Evolutionary conservation across 2,113 vertebrate genomes (phyloP).

Genomic region (Poecilia latipinna): DNA sequence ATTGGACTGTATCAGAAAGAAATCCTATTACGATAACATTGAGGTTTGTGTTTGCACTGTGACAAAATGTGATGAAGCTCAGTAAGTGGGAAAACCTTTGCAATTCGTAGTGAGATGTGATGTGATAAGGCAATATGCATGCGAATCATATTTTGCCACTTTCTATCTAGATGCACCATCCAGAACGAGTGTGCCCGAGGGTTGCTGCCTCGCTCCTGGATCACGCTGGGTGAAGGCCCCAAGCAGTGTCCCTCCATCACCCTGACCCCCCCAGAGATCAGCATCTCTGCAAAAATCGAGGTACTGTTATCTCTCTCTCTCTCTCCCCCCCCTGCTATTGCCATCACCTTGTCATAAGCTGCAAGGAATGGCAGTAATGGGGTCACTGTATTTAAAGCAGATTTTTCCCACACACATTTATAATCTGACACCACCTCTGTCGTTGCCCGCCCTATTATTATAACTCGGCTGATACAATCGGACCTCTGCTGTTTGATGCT

Average conservation of each 20-base stretch:
- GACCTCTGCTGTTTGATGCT: slow-evolving; percentile 3
- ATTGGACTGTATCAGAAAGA: background rate
- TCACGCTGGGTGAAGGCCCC: slow-evolving; percentile 83
- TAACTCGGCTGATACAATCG: slow-evolving; percentile 26
- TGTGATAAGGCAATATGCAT: background rate
- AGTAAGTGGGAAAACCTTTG: background rate
- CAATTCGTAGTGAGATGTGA: background rate
- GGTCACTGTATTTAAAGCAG: slow-evolving; percentile 53
- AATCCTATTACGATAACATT: too few species aligned
- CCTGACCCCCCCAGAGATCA: slow-evolving; percentile 88
- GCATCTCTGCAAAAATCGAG: slow-evolving; percentile 81
- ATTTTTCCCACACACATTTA: slow-evolving; percentile 24
- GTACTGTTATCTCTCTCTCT: slow-evolving; percentile 66
- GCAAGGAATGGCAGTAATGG: slow-evolving; percentile 34
- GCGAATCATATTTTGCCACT: slow-evolving; percentile 2
- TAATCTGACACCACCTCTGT: slow-evolving; percentile 39
- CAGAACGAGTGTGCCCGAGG: slow-evolving; percentile 86
- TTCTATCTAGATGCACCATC: slow-evolving; percentile 84
- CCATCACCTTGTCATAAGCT: slow-evolving; percentile 2
- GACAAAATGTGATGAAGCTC: background rate
- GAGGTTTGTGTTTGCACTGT: background rate
- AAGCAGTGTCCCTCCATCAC: slow-evolving; percentile 90
- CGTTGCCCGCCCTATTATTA: slow-evolving; percentile 42
- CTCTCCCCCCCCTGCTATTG: background rate
- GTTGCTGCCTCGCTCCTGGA: slow-evolving; percentile 85